A percentile compares a stretch with the other conserved stretches of the same genome.
phyloP scores from a whole-genome alignment of 2,113 vertebrate genomes.

The Malurus alboscapulatus region DNA sequence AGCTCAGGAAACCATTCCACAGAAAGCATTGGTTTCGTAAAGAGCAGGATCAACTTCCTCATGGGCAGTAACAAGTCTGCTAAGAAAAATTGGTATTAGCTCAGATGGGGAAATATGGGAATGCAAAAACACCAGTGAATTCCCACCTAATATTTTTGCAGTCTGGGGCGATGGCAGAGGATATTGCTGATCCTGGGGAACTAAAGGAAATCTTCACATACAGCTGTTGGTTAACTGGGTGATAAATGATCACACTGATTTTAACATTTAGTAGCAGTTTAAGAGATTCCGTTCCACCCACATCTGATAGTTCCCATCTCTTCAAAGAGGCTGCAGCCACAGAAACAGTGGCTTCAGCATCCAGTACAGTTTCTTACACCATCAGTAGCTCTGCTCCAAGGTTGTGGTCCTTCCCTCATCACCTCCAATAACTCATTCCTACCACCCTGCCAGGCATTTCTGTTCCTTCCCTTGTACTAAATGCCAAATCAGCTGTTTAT shows the following conservation, averaged over 20 bases:
- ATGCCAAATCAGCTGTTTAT: conserved; percentile 50
- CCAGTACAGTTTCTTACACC: neutral
- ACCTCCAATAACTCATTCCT: conserved; percentile 33
- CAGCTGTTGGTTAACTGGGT: neutral
- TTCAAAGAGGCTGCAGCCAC: conserved; percentile 3
- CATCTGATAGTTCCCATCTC: neutral
- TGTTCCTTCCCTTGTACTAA: neutral
- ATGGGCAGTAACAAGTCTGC: neutral
- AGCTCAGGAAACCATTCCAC: neutral
- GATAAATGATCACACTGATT: neutral
- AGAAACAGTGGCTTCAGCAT: neutral
- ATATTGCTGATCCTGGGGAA: neutral
- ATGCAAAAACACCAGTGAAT: neutral
- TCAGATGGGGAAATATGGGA: neutral
- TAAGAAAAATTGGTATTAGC: neutral
- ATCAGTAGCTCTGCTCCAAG: neutral
- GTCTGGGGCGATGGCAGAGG: neutral
- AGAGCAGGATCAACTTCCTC: neutral
- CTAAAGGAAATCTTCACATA: neutral
- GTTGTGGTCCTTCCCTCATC: neutral
- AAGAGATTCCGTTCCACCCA: neutral
- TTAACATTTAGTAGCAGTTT: neutral
- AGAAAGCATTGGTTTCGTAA: neutral
- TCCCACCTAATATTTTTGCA: neutral
- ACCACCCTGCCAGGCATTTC: neutral